Conservation (phyloP, 2,797 vertebrate genomes). For the Mionectes olivaceus region DNA sequence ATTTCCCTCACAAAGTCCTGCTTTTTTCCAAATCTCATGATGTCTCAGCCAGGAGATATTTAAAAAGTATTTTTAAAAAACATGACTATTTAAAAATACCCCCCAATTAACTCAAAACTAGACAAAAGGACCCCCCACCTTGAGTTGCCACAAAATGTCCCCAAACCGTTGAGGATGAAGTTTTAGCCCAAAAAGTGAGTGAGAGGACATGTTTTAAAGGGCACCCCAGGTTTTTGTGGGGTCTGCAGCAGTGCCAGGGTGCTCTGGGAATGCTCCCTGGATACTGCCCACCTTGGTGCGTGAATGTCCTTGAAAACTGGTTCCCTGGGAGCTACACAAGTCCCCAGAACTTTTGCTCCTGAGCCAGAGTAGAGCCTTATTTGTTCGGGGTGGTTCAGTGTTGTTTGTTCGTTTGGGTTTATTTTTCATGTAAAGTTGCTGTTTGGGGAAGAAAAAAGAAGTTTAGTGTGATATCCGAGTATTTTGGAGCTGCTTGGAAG, state of each 20-base stretch:
- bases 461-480: neutral
- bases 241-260: neutral
- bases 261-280: neutral
- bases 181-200: neutral
- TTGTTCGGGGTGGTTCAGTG: neutral
- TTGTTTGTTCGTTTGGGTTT: neutral
- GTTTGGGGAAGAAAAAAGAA: neutral
- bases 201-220: neutral
- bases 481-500: neutral
- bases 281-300: neutral
- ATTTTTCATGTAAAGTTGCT: neutral
- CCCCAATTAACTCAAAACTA: neutral
- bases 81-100: rapidly evolving
- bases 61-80: rapidly evolving
- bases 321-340: neutral
- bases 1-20: neutral
- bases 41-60: neutral
- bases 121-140: rapidly evolving
- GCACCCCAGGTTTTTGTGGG: rapidly evolving
- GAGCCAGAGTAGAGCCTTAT: neutral
- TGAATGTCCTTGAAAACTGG: neutral
- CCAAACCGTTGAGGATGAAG: neutral
- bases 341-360: neutral
- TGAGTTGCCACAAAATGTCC: neutral
- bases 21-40: neutral